Conservation (phyloP, 2,888 invertebrate genomes). For the Julus scanicus region DNA sequence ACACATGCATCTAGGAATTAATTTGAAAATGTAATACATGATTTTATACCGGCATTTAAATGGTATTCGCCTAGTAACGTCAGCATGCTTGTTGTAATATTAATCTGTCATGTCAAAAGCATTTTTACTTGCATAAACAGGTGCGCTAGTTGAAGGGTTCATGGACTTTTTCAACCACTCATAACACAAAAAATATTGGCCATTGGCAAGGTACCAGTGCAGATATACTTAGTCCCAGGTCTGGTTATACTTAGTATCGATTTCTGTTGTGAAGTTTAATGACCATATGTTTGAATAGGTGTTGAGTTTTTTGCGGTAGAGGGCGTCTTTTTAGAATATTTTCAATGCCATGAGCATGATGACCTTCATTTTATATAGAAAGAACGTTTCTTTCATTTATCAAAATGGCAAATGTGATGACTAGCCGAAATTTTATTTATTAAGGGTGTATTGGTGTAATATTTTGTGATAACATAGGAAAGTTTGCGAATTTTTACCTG, state of each 20-base stretch:
- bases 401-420: background rate
- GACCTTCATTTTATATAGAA: background rate
- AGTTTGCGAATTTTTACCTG: too few relatives aligned
- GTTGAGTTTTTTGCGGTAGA: background rate
- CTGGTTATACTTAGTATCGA: background rate
- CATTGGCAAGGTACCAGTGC: background rate
- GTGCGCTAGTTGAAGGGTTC: conserved; percentile 6
- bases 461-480: too few relatives aligned
- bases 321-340: background rate
- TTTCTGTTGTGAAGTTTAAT: background rate
- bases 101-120: background rate
- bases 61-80: background rate
- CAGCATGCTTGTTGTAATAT: background rate
- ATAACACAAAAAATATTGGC: background rate
- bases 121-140: conserved; percentile 1
- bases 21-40: background rate
- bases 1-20: conserved; percentile 5
- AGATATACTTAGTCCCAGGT: background rate
- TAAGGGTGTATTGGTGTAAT: too few relatives aligned
- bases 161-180: background rate
- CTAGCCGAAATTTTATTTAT: background rate
- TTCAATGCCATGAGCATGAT: conserved; percentile 10
- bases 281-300: background rate
- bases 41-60: background rate
- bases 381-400: background rate